A percentile compares a stretch with the other conserved stretches of the same genome.
phyloP scores from a whole-genome alignment of 2,113 vertebrate genomes.

The Phyllostomus hastatus region DNA sequence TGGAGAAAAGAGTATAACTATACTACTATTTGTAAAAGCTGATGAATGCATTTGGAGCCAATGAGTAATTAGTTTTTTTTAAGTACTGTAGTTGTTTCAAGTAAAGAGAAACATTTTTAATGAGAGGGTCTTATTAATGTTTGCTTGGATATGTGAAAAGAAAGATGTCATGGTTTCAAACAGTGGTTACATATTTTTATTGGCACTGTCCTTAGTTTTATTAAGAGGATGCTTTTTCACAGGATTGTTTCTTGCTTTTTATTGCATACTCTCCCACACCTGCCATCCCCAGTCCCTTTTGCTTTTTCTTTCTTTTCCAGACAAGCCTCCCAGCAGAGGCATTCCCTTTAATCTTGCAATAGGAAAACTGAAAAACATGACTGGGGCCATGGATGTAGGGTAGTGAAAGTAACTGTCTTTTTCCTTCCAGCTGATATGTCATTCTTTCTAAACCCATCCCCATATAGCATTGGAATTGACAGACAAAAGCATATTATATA shows the following conservation, averaged over 20 bases:
- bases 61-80: neutral
- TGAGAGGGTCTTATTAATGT: neutral
- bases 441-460: neutral
- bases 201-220: constrained; percentile 14
- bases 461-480: neutral
- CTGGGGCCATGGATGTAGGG: constrained; percentile 7
- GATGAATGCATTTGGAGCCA: neutral
- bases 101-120: neutral
- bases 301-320: constrained; percentile 36
- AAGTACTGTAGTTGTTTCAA: neutral
- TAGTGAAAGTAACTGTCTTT: constrained; percentile 40
- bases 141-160: neutral
- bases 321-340: constrained; percentile 64
- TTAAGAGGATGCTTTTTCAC: neutral
- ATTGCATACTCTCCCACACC: neutral
- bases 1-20: neutral
- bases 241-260: neutral
- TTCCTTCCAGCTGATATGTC: neutral
- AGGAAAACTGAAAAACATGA: constrained; percentile 71
- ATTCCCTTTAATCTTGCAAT: constrained; percentile 70
- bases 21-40: constrained; percentile 8
- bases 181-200: neutral
- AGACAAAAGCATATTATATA: neutral
- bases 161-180: neutral
- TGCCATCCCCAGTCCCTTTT: neutral